A percentile compares a stretch with the other conserved stretches of the same genome.
phyloP scores from a whole-genome alignment of 2,113 vertebrate genomes.

The Boulengeromyrus knoepffleri region DNA sequence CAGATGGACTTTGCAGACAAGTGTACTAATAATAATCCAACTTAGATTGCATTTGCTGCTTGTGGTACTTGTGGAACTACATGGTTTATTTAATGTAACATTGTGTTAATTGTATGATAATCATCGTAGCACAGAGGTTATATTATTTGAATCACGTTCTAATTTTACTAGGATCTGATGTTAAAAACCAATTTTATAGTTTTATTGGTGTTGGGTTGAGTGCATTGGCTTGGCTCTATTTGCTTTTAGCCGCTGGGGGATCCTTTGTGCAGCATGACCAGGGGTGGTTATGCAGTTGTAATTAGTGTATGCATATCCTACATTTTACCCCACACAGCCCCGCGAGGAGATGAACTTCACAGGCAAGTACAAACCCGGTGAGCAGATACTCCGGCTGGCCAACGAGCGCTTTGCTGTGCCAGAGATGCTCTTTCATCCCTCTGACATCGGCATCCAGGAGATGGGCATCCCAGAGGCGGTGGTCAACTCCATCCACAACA shows the following conservation, averaged over 20 bases:
- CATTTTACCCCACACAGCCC: conserved; percentile 57
- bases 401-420: conserved; percentile 97
- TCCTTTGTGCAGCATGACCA: neutral
- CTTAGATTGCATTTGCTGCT: neutral
- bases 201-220: neutral
- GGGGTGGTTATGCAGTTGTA: neutral
- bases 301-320: neutral
- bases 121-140: neutral
- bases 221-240: neutral
- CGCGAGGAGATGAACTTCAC: conserved; percentile 89
- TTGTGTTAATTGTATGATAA: neutral
- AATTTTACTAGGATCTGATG: neutral
- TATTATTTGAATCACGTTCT: neutral
- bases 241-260: neutral
- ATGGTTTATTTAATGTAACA: neutral
- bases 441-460: conserved; percentile 95
- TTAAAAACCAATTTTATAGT: neutral
- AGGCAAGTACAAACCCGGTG: conserved; percentile 92
- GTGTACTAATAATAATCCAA: neutral
- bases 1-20: neutral
- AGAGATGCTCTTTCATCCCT: conserved; percentile 93
- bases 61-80: neutral
- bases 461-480: conserved; percentile 96
- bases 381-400: conserved; percentile 86
- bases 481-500: conserved; percentile 80